Conservation (phyloP, 2,113 vertebrate species). For the Apaloderma vittatum region DNA sequence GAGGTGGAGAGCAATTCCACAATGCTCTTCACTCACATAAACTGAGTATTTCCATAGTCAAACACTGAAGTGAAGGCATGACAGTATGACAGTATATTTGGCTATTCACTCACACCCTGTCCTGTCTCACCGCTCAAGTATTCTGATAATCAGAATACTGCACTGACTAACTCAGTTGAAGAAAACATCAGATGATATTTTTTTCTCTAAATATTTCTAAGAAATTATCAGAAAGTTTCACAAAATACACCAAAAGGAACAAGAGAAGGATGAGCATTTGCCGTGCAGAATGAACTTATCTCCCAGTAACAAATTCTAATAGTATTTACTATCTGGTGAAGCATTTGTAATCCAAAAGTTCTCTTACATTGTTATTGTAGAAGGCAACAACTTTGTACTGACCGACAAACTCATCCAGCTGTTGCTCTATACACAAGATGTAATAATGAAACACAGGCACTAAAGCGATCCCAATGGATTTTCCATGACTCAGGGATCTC, state of each 20-base stretch:
- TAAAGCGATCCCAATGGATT: constrained; percentile 42
- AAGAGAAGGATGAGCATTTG: background rate
- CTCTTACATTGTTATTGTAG: background rate
- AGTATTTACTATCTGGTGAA: background rate
- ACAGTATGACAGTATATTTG: background rate
- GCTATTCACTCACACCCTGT: constrained; percentile 19
- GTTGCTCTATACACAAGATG: constrained; percentile 3
- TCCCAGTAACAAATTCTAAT: background rate
- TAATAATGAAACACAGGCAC: constrained; percentile 43
- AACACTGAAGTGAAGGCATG: background rate
- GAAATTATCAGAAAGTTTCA: background rate
- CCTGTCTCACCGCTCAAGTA: constrained; percentile 37
- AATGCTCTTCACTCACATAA: background rate
- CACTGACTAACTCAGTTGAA: background rate
- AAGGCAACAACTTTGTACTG: constrained; percentile 10
- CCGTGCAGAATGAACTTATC: background rate
- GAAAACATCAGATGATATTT: background rate
- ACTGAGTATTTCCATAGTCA: background rate
- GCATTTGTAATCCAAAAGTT: background rate
- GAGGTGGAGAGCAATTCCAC: background rate
- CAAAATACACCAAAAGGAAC: background rate
- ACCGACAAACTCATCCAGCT: constrained; percentile 19
- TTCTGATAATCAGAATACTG: constrained; percentile 24
- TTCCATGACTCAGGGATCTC: constrained; percentile 61
- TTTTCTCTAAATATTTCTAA: background rate